A percentile compares a stretch with the other conserved stretches of the same genome.
phyloP scores from a whole-genome alignment of 2,797 vertebrate genomes.

The Echiichthys vipera region DNA sequence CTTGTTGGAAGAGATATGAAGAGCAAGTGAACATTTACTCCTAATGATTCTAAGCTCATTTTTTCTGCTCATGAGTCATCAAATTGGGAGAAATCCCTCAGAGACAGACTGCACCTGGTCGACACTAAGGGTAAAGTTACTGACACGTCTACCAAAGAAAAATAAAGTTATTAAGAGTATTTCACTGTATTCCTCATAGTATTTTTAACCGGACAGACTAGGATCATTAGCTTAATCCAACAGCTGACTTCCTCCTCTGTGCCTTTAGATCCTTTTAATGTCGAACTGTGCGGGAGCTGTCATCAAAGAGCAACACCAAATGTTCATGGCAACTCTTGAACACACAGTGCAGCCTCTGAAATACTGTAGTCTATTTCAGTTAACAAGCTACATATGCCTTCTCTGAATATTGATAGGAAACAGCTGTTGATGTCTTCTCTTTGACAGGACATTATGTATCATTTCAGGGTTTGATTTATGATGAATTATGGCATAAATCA shows the following conservation, averaged over 20 bases:
- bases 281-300: constrained; percentile 60
- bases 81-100: background rate
- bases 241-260: constrained; percentile 48
- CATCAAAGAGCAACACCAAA: constrained; percentile 53
- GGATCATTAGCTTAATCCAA: constrained; percentile 33
- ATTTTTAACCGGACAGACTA: constrained; percentile 11
- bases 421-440: constrained; percentile 60
- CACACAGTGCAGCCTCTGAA: constrained; percentile 5
- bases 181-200: background rate
- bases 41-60: background rate
- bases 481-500: constrained; percentile 37
- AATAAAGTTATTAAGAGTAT: background rate
- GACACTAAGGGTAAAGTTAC: background rate
- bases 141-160: background rate
- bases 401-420: constrained; percentile 58
- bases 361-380: constrained; percentile 31
- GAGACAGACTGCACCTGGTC: background rate
- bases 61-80: background rate
- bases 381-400: constrained; percentile 51
- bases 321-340: constrained; percentile 39
- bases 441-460: constrained; percentile 41
- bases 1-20: background rate
- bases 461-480: constrained; percentile 37
- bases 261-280: constrained; percentile 49
- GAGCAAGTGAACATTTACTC: background rate